Evolutionary conservation across 2,113 vertebrate species (phyloP).

Genomic region (Smithornis capensis): DNA sequence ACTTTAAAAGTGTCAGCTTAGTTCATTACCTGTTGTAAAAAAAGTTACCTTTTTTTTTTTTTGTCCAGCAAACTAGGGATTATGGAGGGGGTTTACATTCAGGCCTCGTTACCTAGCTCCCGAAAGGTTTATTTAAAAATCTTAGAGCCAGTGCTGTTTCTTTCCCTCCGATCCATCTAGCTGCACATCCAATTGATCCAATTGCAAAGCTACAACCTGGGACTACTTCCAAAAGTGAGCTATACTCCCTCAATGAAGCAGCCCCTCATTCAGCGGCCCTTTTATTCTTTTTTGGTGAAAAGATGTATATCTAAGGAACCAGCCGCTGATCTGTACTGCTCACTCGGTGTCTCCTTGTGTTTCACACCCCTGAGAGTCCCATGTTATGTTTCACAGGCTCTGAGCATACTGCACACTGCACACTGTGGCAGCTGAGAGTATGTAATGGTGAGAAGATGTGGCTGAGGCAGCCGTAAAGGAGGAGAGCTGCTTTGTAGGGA

Average conservation of each 20-base stretch:
- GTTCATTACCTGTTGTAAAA: not conserved
- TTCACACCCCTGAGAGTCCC: not conserved
- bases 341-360: not conserved
- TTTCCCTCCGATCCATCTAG: not conserved
- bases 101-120: not conserved
- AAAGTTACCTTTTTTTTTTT: not conserved
- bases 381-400: fast-evolving
- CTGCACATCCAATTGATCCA: not conserved
- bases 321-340: not conserved
- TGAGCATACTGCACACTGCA: not conserved
- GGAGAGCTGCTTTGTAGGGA: not conserved
- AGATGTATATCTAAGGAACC: not conserved
- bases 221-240: not conserved
- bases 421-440: not conserved
- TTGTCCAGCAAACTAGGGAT: not conserved
- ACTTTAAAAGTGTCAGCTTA: not conserved
- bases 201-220: not conserved
- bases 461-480: not conserved
- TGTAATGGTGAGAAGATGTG: not conserved
- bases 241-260: not conserved
- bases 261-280: not conserved
- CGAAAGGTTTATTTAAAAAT: not conserved
- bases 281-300: slow-evolving; percentile 13
- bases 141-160: not conserved
- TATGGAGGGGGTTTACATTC: not conserved